Evolutionary conservation across 2,797 vertebrate genomes (phyloP), one percentile per base, ranked within the genome.

Genomic region (Eulemur mongoz): DNA sequence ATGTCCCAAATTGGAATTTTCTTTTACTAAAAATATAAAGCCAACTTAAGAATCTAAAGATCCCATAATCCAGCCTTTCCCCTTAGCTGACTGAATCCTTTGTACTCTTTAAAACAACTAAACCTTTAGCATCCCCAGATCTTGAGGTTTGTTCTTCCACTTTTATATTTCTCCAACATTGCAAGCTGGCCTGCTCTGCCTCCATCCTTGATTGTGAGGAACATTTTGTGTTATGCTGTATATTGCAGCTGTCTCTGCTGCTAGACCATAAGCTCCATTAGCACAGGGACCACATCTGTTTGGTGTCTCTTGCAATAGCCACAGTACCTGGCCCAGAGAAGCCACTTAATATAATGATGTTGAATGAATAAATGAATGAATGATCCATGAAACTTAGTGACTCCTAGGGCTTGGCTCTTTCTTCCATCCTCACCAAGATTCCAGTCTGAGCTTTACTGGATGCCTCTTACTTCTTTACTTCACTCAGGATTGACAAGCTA

Each of bases 21-120:
- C 85, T 94, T 96, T 91, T 38, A 75, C 67, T 85, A 88, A 91
- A 78, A 91, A 61, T 85, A 72, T 52, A 95, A 91, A 94, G 40
- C 50, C 22, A 89, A 86, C 9, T 32, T 79, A 97, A 82, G 48
- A 91, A 78, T 48, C 54, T 92, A 59, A 88, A 86, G 27, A 89
- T 32, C 27, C 59, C 45, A 89, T 30, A 93, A 95, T 63, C 43
- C 14, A 87, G 65, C 0, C 38, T 89, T 89, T 81, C 70, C 14
- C n/a, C 63, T 89, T 80, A 91, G 80, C 30, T 23, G 17, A 91
- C 22, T 61, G 79, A 93, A 94, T 18, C 4, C 5, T 95, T 79
- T 72, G n/a, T 70, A 93, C 54, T 52, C 30, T 83, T 82, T 59
- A 70, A 83, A 94, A 91, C 13, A 84, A 82, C 17, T 40, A 70